These are phyloP conservation scores for Spatula clypeata DNA, from an alignment of 2,797 vertebrate species.

Conservation along the genomic window DNA sequence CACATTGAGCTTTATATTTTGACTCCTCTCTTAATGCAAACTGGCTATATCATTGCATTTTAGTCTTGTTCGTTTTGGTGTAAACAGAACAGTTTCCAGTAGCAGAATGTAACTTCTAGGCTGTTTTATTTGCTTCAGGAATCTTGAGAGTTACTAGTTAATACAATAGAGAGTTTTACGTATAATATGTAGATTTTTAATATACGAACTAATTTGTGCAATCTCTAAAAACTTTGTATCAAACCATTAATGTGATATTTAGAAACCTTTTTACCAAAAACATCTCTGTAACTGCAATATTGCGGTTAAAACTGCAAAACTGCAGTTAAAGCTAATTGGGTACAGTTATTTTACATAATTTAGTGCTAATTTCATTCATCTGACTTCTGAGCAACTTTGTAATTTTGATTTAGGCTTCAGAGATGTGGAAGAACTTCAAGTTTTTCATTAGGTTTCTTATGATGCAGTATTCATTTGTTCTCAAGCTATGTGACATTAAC, in stretches of 20 bases:
- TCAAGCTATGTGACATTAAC: not conserved
- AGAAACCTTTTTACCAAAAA: not conserved
- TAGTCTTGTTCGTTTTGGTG: not conserved
- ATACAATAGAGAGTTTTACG: not conserved
- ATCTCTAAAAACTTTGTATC: not conserved
- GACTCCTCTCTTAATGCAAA: not conserved
- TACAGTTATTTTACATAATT: not conserved
- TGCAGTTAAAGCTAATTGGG: not conserved
- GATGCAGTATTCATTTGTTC: fast-evolving
- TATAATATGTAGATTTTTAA: not conserved
- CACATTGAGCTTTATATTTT: not conserved
- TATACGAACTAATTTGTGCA: not conserved
- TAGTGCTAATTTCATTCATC: not conserved
- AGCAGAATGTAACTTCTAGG: not conserved
- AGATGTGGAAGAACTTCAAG: fast-evolving
- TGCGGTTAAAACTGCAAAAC: not conserved
- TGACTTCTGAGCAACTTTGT: not conserved
- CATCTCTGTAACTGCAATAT: not conserved
- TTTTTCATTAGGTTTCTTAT: fast-evolving
- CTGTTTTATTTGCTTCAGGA: not conserved
- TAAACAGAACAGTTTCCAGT: not conserved
- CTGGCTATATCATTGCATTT: not conserved
- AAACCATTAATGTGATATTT: not conserved
- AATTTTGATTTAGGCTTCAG: not conserved
- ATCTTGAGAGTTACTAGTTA: not conserved